phyloP scores from a whole-genome alignment of 2,888 invertebrate species.

The Hymenopus coronatus region DNA sequence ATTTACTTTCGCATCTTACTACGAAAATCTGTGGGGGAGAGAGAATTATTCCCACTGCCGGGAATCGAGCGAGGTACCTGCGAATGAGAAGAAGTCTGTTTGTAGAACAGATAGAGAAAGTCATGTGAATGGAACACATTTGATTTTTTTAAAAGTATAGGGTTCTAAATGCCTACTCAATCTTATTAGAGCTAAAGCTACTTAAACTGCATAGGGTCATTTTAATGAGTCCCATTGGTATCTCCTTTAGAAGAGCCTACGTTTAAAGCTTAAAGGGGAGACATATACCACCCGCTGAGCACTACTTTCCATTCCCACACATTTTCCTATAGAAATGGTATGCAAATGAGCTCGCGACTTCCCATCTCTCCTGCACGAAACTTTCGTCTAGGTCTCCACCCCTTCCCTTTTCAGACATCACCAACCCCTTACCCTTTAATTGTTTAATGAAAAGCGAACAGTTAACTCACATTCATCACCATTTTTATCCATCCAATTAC shows the following conservation, averaged over 20 bases:
- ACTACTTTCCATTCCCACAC: neutral
- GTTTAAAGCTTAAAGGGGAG: neutral
- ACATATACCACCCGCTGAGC: neutral
- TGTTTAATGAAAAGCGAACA: constrained; percentile 36
- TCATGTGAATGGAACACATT: too few species aligned
- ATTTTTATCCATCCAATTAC: constrained; percentile 41
- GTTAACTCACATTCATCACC: constrained; percentile 34
- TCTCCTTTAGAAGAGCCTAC: neutral
- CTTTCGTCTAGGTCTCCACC: constrained; percentile 7
- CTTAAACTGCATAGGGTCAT: neutral
- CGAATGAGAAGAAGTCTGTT: too few species aligned
- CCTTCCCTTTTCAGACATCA: neutral
- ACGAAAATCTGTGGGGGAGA: too few species aligned
- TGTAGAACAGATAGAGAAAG: too few species aligned
- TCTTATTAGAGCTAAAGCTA: neutral
- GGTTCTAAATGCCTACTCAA: too few species aligned
- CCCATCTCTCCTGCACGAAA: constrained; percentile 14
- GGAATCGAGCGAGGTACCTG: too few species aligned
- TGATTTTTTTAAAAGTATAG: too few species aligned
- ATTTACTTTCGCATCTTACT: too few species aligned
- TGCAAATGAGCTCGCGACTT: constrained; percentile 26
- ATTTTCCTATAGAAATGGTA: constrained; percentile 25
- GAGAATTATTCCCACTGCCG: too few species aligned
- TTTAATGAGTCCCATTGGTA: neutral
- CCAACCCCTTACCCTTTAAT: constrained; percentile 30